Base-by-base conservation (phyloP, 2,888 invertebrate genomes). In the Nomada goodeniana region DNA sequence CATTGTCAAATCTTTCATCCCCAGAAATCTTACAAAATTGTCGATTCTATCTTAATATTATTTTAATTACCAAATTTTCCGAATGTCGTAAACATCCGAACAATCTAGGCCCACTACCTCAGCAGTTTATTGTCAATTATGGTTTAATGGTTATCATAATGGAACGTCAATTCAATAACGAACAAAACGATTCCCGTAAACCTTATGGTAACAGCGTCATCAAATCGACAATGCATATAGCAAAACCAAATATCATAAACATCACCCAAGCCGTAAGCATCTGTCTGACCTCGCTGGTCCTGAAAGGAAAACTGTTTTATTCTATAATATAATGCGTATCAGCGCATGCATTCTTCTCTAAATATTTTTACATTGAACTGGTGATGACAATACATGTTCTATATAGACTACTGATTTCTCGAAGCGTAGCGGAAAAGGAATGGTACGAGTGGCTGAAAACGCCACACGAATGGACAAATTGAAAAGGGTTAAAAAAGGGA, bases 221-320 rank as follows among this genome's bases (percentile, higher is more conserved):
- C 44, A 57, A 36, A 70, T 73, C 76, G 68, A 68, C 73, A 61
- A 55, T 65, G 65, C 70, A 36, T 76, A 76, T 76, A 73, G 15
- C 47, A 47, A 52, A 71, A 78, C 63, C 69, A 72, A 70, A 74
- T 60, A 70, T 47, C 65, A 44, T 52, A 60, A 65, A 70, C 75
- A 63, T 44, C 20, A 20, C 23, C 26, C 29, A 42, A 65, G 26
- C 65, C 57, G 64, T 70, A 26, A 53, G 18, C 63, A 75, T 65
- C 55, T 23, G 50, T 20, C 11, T 52, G 82, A 70, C 79, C 79
- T 82, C 85, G 65, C 26, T 57, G 73, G 73, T 79, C 75, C 42
- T 60, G 52, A 29, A 47, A 50, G 71, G 42, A 67, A 76, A 82
- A 78, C 74, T 36, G 36, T 77, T 77, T 72, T 69, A 15, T 74